Conservation (phyloP, 2,888 invertebrate species). For the Coleophora deauratella region DNA sequence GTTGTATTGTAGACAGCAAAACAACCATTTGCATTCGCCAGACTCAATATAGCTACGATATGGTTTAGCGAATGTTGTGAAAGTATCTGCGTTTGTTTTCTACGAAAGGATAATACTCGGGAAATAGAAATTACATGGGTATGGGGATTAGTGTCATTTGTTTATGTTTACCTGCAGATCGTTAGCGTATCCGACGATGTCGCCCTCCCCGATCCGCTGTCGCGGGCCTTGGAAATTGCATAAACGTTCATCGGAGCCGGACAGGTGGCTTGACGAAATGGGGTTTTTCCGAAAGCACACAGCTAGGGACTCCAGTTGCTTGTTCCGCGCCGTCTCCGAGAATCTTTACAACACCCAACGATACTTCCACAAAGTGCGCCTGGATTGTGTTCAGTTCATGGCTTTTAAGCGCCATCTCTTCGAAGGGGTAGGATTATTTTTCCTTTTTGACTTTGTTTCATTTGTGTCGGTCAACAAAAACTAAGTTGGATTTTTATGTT, state of each 20-base stretch:
- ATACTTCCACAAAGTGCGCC: constrained; percentile 82
- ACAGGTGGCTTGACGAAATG: constrained; percentile 85
- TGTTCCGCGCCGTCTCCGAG: constrained; percentile 92
- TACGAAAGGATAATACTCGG: neutral
- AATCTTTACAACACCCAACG: constrained; percentile 82
- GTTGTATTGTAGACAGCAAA: constrained; percentile 62
- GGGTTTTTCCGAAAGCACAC: constrained; percentile 91
- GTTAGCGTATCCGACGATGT: constrained; percentile 45
- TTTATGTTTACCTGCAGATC: constrained; percentile 71
- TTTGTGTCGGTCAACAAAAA: constrained; percentile 6
- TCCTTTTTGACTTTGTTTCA: constrained; percentile 11
- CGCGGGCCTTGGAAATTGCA: constrained; percentile 66
- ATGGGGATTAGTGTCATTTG: constrained; percentile 43
- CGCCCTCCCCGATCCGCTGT: constrained; percentile 61
- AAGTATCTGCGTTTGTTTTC: constrained; percentile 6
- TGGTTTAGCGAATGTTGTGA: constrained; percentile 34
- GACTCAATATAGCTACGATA: constrained; percentile 60
- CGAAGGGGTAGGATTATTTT: constrained; percentile 66
- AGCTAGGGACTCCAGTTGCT: constrained; percentile 89
- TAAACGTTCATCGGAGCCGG: constrained; percentile 70
- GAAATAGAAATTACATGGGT: constrained; percentile 5
- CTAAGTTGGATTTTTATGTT: constrained; percentile 41
- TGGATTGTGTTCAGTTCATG: constrained; percentile 83
- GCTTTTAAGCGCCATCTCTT: constrained; percentile 77
- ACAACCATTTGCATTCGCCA: constrained; percentile 66